Percentiles rank a stretch among this genome's conserved stretches.
Evolutionary conservation across 2,113 vertebrate genomes (phyloP).

Genomic region (Notiomystis cincta): DNA sequence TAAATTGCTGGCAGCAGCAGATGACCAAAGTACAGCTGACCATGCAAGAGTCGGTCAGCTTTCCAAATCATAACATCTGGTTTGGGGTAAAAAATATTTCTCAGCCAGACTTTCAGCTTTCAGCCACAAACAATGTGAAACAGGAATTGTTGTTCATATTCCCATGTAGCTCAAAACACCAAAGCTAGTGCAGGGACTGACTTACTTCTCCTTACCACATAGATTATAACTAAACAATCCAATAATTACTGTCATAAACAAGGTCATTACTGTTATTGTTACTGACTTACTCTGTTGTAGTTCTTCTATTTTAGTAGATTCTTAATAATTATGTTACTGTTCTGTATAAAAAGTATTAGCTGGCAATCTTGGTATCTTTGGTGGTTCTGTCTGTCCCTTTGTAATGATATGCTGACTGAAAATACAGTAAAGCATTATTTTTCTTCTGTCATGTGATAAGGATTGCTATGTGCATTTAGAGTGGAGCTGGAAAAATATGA

Average conservation of each 20-base stretch:
- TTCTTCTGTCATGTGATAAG: neutral
- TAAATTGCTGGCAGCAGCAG: neutral
- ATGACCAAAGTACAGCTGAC: neutral
- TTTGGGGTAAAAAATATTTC: neutral
- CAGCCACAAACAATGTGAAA: neutral
- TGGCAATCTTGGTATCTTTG: neutral
- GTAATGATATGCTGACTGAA: neutral
- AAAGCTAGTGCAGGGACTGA: neutral
- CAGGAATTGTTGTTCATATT: neutral
- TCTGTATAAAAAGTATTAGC: neutral
- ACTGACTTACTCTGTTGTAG: neutral
- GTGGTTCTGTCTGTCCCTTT: neutral
- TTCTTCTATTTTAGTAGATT: neutral
- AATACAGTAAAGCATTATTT: neutral
- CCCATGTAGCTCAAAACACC: neutral
- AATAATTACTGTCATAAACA: neutral
- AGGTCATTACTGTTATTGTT: neutral
- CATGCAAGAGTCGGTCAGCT: neutral
- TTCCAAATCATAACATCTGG: neutral
- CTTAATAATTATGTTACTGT: neutral
- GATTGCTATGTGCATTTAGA: neutral
- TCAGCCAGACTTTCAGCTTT: neutral
- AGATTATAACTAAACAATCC: neutral
- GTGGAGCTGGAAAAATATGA: neutral
- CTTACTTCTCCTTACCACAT: neutral